These are phyloP conservation scores for Monoplex corrugatus DNA, from an alignment of 2,888 invertebrate species.

Conservation along the genomic window DNA sequence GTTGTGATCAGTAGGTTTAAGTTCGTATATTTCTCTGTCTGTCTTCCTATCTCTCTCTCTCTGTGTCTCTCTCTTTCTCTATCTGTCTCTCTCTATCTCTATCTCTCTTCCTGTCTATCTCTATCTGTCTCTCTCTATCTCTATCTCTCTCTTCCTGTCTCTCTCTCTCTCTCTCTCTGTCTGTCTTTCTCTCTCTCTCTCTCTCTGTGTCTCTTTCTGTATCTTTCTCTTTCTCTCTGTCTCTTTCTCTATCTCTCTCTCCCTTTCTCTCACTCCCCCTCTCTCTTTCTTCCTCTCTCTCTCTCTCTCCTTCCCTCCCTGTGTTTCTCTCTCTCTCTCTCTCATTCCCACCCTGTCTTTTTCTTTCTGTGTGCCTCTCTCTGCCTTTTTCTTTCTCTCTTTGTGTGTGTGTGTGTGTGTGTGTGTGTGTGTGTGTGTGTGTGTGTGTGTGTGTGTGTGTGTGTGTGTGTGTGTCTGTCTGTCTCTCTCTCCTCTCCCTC, in stretches of 20 bases:
- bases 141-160: not conserved
- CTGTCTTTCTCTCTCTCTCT: not conserved
- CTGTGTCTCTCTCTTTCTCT: not conserved
- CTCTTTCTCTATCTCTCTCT: not conserved
- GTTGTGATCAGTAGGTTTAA: too few species aligned
- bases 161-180: not conserved
- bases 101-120: not conserved
- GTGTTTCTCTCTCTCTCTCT: not conserved
- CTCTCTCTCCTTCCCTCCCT: not conserved
- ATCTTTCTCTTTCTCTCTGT: too few species aligned
- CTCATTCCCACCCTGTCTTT: not conserved
- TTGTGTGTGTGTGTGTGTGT: not conserved
- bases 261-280: not conserved
- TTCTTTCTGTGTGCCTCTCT: not conserved
- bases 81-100: not conserved
- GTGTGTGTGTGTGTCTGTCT: too few species aligned
- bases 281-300: not conserved
- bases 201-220: not conserved
- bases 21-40: not conserved
- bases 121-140: not conserved
- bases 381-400: not conserved
- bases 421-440: too few species aligned
- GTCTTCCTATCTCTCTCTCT: not conserved
- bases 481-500: too few species aligned
- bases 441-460: too few species aligned